These are phyloP conservation scores for Marcusenius ussheri DNA, from an alignment of 2,113 vertebrate genomes.

Conservation along the genomic window DNA sequence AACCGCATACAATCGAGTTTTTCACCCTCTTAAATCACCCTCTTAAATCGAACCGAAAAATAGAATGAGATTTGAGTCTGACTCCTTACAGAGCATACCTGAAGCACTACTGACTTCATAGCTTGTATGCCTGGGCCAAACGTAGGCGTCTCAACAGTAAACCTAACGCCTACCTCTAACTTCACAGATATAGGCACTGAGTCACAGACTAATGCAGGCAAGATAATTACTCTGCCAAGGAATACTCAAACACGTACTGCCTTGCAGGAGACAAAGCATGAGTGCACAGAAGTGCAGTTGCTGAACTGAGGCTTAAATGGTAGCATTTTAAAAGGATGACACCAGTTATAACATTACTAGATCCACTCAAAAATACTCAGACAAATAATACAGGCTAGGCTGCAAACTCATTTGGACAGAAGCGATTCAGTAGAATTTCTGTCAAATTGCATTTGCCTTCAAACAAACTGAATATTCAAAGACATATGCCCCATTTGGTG, in stretches of 20 bases:
- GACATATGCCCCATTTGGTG: background rate
- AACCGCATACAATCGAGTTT: background rate
- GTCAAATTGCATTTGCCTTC: background rate
- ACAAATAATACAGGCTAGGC: background rate
- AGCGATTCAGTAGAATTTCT: background rate
- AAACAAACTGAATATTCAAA: background rate
- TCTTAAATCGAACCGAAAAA: background rate
- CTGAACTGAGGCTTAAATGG: background rate
- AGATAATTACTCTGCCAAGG: constrained; percentile 7
- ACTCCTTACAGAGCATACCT: background rate
- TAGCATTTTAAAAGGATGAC: background rate
- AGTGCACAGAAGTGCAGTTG: background rate
- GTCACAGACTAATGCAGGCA: constrained; percentile 2
- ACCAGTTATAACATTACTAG: background rate
- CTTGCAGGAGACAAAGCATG: background rate
- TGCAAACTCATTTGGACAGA: background rate
- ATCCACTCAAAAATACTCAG: background rate
- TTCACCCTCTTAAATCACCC: background rate
- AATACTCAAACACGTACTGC: background rate
- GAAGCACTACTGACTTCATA: background rate
- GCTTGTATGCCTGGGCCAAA: background rate
- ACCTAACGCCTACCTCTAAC: constrained; percentile 3
- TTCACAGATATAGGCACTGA: constrained; percentile 11
- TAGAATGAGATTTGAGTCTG: background rate
- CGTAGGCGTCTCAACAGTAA: background rate